Conservation (phyloP, 2,888 invertebrate species). For the Dorcus parallelipipedus region DNA sequence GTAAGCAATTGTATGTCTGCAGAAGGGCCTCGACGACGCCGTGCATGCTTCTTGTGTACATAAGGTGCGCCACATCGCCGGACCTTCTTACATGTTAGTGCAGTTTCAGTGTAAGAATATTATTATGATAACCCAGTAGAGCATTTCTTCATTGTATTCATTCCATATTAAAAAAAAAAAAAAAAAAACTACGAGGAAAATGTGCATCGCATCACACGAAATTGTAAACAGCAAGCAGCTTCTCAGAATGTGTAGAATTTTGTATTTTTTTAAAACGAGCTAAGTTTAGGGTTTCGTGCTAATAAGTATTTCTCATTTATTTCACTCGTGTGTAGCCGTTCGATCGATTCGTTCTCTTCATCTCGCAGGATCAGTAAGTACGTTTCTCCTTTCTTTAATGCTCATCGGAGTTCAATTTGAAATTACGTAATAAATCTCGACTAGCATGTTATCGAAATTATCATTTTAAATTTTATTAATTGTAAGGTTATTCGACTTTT, state of each 20-base stretch:
- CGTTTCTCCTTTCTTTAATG: slow-evolving; percentile 27
- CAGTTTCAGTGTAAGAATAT: slow-evolving; percentile 43
- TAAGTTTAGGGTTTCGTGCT: slow-evolving; percentile 39
- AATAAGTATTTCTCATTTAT: slow-evolving; percentile 26
- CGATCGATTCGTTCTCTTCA: slow-evolving; percentile 23
- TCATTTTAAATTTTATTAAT: slow-evolving; percentile 44
- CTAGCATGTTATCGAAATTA: slow-evolving; percentile 34
- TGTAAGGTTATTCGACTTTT: slow-evolving; percentile 42
- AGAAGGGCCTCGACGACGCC: slow-evolving; percentile 32
- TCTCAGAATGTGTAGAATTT: slow-evolving; percentile 44
- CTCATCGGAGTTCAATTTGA: slow-evolving; percentile 30
- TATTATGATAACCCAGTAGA: slow-evolving; percentile 41
- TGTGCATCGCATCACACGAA: slow-evolving; percentile 40
- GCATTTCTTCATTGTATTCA: slow-evolving; percentile 43
- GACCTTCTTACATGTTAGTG: slow-evolving; percentile 44
- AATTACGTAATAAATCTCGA: slow-evolving; percentile 13
- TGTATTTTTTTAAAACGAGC: slow-evolving; percentile 48
- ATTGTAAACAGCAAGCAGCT: slow-evolving; percentile 33
- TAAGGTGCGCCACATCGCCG: slow-evolving; percentile 16
- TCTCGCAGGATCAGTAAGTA: slow-evolving; percentile 33
- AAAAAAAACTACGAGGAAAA: slow-evolving; percentile 4
- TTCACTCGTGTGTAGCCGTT: slow-evolving; percentile 13
- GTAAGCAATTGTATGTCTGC: slow-evolving; percentile 47
- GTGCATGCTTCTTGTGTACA: slow-evolving; percentile 12
- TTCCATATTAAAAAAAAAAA: slow-evolving; percentile 38